Base-by-base conservation (phyloP, 2,113 vertebrate genomes). In the Rafetus swinhoei region DNA sequence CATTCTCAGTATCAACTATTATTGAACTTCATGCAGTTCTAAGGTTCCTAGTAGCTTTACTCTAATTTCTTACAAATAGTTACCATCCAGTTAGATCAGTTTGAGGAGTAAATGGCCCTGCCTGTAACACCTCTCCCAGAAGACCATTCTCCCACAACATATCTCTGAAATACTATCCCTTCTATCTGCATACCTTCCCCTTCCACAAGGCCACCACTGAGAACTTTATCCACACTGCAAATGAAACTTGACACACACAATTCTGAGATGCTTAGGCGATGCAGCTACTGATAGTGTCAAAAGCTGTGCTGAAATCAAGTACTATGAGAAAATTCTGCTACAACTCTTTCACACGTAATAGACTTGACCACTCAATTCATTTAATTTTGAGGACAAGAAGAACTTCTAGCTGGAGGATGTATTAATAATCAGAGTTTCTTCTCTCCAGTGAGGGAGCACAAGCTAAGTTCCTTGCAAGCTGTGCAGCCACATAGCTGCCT, bases 341-440 rank as follows among this genome's bases (percentile, higher is more conserved):
- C 22, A 82, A 81, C 8, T 54, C 27, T 52, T 27, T 27, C 50
- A 59, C 50, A 9, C 45, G 45, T 77, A 79, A 19, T 24, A 55
- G 24, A 7, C 12, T 25, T 62, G 59, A 62, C 8, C 14, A 59
- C 27, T 18, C 19, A 77, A 76, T 59, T 76, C 45, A 50, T 29
- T 85, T 69, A 69, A 55, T 1, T 79, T 85, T 83, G 32, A 83
- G 60, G 55, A 77, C 57, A 91, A 87, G 6, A 60, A 56, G 16
- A 29, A 91, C 55, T 35, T 65, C 80, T 32, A 39, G n/a, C 65
- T 0, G 1, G 27, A 21, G 24, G 79, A 59, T 74, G 76, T n/a
- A 12, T 52, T 82, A 80, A 5, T 9, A 93, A 32, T 74, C 22
- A 62, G n/a, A 65, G 59, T 87, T 85, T 89, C 90, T 25, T 80